These are phyloP conservation scores for Seira sanloemensis DNA, from an alignment of 2,888 invertebrate species.

Conservation along the genomic window DNA sequence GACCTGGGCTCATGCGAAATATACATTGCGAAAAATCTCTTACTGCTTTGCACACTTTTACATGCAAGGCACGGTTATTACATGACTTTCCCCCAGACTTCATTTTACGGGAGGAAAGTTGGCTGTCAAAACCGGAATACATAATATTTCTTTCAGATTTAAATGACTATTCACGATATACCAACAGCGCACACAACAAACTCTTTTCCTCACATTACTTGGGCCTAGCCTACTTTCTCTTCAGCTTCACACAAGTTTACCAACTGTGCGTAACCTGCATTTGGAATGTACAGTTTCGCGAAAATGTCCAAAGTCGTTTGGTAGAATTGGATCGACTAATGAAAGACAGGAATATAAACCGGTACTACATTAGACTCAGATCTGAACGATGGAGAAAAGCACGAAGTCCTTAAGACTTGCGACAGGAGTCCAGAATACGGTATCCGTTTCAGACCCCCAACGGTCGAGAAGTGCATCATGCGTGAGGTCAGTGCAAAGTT, in stretches of 20 bases:
- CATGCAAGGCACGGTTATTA: not conserved
- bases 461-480: constrained; percentile 31
- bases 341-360: not conserved
- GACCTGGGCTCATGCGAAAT: not conserved
- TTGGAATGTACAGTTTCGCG: not conserved
- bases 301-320: not conserved
- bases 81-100: not conserved
- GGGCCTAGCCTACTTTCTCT: not conserved
- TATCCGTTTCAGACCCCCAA: not conserved
- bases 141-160: not conserved
- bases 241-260: not conserved
- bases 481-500: constrained; percentile 2
- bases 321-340: not conserved
- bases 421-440: not conserved
- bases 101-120: not conserved
- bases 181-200: not conserved
- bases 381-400: not conserved
- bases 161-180: too few species aligned
- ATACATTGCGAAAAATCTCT: not conserved
- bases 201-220: not conserved
- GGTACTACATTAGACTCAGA: not conserved
- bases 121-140: not conserved
- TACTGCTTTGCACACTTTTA: not conserved
- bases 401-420: not conserved
- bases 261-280: not conserved